Evolutionary conservation across 2,113 vertebrate genomes (phyloP).

Genomic region (Nerophis ophidion): DNA sequence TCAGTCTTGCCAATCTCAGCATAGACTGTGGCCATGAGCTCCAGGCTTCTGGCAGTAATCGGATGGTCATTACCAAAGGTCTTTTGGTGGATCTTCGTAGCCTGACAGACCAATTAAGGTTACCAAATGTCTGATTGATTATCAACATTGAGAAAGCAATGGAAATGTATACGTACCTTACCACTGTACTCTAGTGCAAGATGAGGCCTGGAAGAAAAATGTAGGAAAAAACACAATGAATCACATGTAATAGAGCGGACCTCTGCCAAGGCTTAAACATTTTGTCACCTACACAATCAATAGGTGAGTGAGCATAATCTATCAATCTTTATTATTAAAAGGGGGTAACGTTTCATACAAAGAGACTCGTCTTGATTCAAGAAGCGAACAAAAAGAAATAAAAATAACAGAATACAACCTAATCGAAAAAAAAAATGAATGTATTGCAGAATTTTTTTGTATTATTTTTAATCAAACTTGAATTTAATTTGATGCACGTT

Average conservation of each 20-base stretch:
- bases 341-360: neutral
- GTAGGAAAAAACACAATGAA: constrained; percentile 9
- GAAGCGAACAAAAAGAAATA: neutral
- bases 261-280: neutral
- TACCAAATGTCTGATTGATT: neutral
- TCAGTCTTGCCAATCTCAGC: constrained; percentile 74
- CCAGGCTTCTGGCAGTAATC: constrained; percentile 71
- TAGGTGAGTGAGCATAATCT: no score
- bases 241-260: neutral
- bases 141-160: neutral
- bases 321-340: neutral
- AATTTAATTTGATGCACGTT: no score
- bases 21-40: constrained; percentile 74
- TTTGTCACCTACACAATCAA: neutral
- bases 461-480: no score
- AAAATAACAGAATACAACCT: no score
- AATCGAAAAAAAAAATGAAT: no score
- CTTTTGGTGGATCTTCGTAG: constrained; percentile 76
- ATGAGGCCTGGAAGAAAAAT: constrained; percentile 67
- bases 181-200: constrained; percentile 74
- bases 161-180: constrained; percentile 58
- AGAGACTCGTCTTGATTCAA: neutral
- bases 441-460: no score
- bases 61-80: constrained; percentile 72
- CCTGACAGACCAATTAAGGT: constrained; percentile 46